Percentiles rank a stretch among this genome's conserved stretches.
phyloP scores from a whole-genome alignment of 2,113 vertebrate species.

The Gadus macrocephalus region DNA sequence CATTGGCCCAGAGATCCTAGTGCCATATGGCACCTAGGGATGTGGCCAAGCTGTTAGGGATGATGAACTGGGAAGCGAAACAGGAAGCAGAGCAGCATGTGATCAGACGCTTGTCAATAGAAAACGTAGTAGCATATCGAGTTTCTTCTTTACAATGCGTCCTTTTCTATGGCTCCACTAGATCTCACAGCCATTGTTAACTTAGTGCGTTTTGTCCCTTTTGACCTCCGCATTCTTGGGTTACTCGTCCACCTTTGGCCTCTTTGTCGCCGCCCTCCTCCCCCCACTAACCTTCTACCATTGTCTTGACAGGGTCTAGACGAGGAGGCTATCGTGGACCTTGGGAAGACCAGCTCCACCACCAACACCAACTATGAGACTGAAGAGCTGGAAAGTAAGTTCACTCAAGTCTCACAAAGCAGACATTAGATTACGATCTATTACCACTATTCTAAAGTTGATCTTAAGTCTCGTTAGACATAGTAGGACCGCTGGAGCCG shows the following conservation, averaged over 20 bases:
- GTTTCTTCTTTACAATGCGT: too few relatives aligned
- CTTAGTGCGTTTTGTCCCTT: not conserved
- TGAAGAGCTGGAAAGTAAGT: slow-evolving; percentile 94
- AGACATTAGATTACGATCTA: too few relatives aligned
- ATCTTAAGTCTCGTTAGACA: too few relatives aligned
- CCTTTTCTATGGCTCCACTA: too few relatives aligned
- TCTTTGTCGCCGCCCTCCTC: slow-evolving; percentile 2
- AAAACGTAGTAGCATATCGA: too few relatives aligned
- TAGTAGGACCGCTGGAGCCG: too few relatives aligned
- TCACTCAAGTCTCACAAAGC: not conserved
- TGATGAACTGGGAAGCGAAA: too few relatives aligned
- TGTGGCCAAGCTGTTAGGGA: too few relatives aligned
- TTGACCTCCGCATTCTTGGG: not conserved
- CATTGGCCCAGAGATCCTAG: not conserved
- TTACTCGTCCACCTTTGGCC: not conserved
- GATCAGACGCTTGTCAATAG: too few relatives aligned
- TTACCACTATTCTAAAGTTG: too few relatives aligned
- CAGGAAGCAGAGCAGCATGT: too few relatives aligned
- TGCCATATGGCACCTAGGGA: not conserved
- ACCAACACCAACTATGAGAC: slow-evolving; percentile 88
- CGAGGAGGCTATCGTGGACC: slow-evolving; percentile 92
- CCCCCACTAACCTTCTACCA: not conserved
- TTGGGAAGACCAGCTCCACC: slow-evolving; percentile 89
- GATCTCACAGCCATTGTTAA: not conserved
- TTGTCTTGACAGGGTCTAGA: slow-evolving; percentile 79